Conservation (phyloP, 2,797 vertebrate genomes). For the Sphenopsis melanotis region DNA sequence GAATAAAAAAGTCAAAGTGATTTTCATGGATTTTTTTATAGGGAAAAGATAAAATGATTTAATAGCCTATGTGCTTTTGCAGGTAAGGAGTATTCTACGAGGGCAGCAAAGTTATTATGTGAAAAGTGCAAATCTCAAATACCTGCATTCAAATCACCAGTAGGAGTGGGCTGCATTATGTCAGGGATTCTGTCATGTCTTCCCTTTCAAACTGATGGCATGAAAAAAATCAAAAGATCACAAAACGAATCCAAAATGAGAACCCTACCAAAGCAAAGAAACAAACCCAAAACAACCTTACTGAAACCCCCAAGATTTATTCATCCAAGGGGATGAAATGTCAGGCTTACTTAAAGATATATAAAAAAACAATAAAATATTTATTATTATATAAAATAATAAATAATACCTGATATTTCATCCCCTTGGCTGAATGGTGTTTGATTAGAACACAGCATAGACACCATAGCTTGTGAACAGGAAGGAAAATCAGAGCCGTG, state of each 20-base stretch:
- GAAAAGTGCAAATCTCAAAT: neutral
- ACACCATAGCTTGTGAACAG: neutral
- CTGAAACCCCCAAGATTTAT: neutral
- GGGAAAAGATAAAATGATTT: neutral
- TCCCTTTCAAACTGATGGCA: neutral
- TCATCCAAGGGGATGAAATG: too few species aligned
- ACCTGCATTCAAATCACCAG: neutral
- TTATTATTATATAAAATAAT: too few species aligned
- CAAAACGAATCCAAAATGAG: neutral
- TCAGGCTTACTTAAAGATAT: too few species aligned
- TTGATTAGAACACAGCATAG: neutral
- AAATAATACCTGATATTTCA: neutral
- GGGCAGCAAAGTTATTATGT: neutral
- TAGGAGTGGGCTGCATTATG: neutral
- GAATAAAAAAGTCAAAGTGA: neutral
- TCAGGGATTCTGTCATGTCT: neutral
- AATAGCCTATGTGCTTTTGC: neutral
- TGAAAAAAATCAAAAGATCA: neutral
- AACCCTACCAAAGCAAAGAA: accelerated
- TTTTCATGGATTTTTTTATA: neutral
- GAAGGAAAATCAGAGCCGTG: neutral
- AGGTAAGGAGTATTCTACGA: neutral
- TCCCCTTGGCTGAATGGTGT: neutral
- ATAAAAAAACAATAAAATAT: too few species aligned
- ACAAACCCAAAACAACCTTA: neutral